A percentile compares a stretch with the other conserved stretches of the same genome.
These are phyloP conservation scores for Ligdia adustata DNA, from an alignment of 2,888 invertebrate species.

Conservation along the genomic window DNA sequence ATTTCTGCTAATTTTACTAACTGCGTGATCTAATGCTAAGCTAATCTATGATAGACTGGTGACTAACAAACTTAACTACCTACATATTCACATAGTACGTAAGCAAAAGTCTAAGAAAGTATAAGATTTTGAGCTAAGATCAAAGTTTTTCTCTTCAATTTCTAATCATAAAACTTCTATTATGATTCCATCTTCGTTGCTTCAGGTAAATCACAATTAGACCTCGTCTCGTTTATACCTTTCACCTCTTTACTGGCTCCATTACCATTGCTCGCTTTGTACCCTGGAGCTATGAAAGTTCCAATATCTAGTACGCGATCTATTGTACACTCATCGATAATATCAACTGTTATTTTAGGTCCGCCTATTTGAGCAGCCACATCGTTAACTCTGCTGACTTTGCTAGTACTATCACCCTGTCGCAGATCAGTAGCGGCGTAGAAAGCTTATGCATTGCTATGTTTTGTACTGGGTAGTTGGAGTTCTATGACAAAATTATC, in stretches of 20 bases:
- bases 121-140: neutral
- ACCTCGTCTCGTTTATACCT: conserved; percentile 43
- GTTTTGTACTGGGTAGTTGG: neutral
- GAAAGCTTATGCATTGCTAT: neutral
- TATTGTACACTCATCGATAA: conserved; percentile 39
- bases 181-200: conserved; percentile 34
- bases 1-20: too few relatives aligned
- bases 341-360: conserved; percentile 35
- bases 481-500: neutral
- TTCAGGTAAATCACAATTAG: conserved; percentile 42
- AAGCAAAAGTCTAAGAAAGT: neutral
- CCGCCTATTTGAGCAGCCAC: conserved; percentile 10
- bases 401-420: conserved; percentile 26
- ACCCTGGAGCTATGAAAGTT: conserved; percentile 64
- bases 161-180: conserved; percentile 6
- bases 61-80: too few relatives aligned
- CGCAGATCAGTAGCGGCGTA: conserved; percentile 6
- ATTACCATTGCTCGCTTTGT: conserved; percentile 48
- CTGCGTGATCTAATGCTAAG: too few relatives aligned
- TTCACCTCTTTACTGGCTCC: conserved; percentile 49
- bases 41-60: too few relatives aligned
- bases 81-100: too few relatives aligned
- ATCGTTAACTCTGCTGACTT: conserved; percentile 49
- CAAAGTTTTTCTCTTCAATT: neutral
- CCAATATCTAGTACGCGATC: conserved; percentile 31